These are phyloP conservation scores for Ahaetulla prasina DNA, from an alignment of 2,113 vertebrate species.

Conservation along the genomic window DNA sequence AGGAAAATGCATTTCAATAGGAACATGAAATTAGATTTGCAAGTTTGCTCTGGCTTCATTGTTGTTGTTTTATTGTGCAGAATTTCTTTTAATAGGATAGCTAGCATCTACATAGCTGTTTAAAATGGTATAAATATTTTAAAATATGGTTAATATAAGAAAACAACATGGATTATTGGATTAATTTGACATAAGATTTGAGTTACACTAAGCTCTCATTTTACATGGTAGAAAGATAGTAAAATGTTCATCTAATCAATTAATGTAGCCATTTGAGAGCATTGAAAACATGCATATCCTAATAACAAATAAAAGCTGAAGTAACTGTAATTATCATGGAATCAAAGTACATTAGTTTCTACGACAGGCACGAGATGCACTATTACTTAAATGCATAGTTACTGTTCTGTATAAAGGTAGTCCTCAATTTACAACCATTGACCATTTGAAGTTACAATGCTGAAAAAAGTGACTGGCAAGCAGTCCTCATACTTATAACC, in stretches of 20 bases:
- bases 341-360: not conserved
- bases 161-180: not conserved
- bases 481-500: not conserved
- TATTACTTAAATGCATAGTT: not conserved
- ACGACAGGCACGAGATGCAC: not conserved
- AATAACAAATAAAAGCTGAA: not conserved
- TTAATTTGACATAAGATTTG: not conserved
- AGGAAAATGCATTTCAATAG: conserved; percentile 50
- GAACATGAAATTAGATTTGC: conserved; percentile 32
- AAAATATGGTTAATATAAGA: not conserved
- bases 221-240: not conserved
- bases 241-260: not conserved
- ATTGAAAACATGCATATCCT: not conserved
- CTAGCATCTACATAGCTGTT: not conserved
- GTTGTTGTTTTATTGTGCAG: not conserved
- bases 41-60: conserved; percentile 36
- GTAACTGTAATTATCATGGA: not conserved
- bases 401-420: not conserved
- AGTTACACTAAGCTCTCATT: not conserved
- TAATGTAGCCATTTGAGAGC: not conserved
- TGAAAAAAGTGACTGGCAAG: not conserved
- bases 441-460: not conserved
- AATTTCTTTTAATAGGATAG: not conserved
- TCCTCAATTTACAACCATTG: not conserved
- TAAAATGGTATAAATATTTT: not conserved